Conservation (phyloP, 2,888 invertebrate genomes). For the Mantis religiosa region DNA sequence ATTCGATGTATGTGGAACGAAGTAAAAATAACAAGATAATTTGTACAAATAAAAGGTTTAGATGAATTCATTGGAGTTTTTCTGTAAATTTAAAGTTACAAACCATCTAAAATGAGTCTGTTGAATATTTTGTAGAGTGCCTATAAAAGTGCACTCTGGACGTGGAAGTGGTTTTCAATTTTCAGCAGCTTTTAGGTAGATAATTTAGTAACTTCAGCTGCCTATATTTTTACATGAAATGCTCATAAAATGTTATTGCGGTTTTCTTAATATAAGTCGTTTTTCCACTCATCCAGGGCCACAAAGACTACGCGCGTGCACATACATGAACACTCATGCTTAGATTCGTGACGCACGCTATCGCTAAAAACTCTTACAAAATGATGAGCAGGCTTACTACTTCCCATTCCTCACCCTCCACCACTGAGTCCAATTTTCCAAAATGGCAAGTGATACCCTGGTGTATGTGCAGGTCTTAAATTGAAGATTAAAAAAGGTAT, state of each 20-base stretch:
- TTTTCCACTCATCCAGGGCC: neutral
- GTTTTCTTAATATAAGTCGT: neutral
- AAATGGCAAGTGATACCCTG: slow-evolving; percentile 9
- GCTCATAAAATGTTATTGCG: neutral
- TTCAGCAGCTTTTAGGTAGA: no score
- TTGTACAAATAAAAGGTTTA: no score
- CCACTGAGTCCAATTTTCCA: neutral
- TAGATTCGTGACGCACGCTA: slow-evolving; percentile 13
- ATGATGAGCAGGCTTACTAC: slow-evolving; percentile 1
- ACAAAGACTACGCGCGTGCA: neutral
- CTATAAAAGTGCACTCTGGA: no score
- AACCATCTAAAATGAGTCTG: no score
- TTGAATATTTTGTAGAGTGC: no score
- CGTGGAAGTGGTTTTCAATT: no score
- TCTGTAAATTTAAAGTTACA: no score
- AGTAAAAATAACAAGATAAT: no score
- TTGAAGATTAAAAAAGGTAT: neutral
- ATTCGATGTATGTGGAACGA: no score
- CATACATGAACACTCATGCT: neutral
- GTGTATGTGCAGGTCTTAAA: neutral
- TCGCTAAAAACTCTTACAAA: slow-evolving; percentile 16
- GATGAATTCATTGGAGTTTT: no score
- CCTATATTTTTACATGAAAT: neutral
- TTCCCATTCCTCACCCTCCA: neutral
- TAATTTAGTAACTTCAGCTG: neutral